Conservation (phyloP, 2,888 invertebrate genomes). For the Andrena haemorrhoa region DNA sequence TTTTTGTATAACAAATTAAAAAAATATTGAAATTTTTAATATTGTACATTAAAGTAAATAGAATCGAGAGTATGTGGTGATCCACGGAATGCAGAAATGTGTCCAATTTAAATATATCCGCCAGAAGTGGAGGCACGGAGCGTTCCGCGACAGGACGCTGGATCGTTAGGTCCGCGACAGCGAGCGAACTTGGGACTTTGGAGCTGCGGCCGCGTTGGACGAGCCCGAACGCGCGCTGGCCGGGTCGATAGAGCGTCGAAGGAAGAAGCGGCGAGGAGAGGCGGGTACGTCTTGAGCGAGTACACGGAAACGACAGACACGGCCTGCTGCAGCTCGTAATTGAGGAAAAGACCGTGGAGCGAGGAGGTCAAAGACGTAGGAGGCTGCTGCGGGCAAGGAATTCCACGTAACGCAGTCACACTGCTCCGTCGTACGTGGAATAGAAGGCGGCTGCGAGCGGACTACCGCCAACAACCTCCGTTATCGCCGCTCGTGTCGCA, state of each 20-base stretch:
- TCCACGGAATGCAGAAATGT: no score
- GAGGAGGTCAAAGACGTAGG: slow-evolving; percentile 30
- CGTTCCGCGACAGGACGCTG: no score
- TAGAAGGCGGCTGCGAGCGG: neutral
- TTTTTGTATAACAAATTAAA: no score
- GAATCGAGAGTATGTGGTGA: no score
- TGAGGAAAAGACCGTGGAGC: slow-evolving; percentile 23
- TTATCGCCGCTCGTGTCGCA: no score
- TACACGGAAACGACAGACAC: slow-evolving; percentile 13
- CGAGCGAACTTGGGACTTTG: no score
- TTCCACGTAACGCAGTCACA: slow-evolving; percentile 16
- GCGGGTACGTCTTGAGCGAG: neutral
- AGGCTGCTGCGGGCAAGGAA: slow-evolving; percentile 8
- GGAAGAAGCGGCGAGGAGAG: neutral
- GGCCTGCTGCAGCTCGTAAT: slow-evolving; percentile 16
- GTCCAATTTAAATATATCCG: no score
- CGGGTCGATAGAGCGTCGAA: slow-evolving; percentile 16
- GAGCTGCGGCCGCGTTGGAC: no score
- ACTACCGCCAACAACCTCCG: neutral
- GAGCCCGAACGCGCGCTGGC: neutral
- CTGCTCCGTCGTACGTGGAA: neutral
- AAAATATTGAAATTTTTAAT: no score
- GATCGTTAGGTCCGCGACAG: no score
- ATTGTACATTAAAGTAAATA: no score
- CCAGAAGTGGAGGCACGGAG: no score